Evolutionary conservation across 1,140 invertebrate genomes (phyloP).

Genomic region (Sarcophaga bullata): DNA sequence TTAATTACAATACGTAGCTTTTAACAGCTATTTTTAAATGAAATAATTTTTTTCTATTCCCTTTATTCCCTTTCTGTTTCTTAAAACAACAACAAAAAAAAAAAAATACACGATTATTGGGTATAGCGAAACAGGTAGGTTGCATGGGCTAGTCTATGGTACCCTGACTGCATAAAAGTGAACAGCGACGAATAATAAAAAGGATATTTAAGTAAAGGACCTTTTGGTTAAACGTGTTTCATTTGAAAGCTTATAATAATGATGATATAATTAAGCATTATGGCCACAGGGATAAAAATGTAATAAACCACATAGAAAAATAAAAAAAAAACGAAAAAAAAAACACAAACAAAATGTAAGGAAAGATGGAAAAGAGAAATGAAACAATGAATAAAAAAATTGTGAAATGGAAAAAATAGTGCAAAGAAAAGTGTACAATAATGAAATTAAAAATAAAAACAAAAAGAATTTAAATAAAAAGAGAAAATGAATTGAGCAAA

Average conservation of each 20-base stretch:
- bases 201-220: constrained; percentile 15
- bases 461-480: too few relatives aligned
- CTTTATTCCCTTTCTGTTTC: too few relatives aligned
- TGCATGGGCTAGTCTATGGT: too few relatives aligned
- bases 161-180: too few relatives aligned
- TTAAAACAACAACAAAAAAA: neutral
- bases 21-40: neutral
- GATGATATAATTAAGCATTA: constrained; percentile 41
- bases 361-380: neutral
- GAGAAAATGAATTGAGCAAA: too few relatives aligned
- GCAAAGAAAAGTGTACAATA: too few relatives aligned
- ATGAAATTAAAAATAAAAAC: too few relatives aligned
- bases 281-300: constrained; percentile 26
- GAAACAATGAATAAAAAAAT: neutral
- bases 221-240: constrained; percentile 36
- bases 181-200: neutral
- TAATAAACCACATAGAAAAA: constrained; percentile 7
- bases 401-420: too few relatives aligned
- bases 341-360: neutral
- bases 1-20: constrained; percentile 7
- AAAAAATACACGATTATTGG: neutral
- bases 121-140: neutral
- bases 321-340: neutral
- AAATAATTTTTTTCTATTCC: neutral
- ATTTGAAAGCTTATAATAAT: constrained; percentile 37